A percentile compares a stretch with the other conserved stretches of the same genome.
Evolutionary conservation across 2,797 vertebrate genomes (phyloP).

Genomic region (Bradypodion pumilum): DNA sequence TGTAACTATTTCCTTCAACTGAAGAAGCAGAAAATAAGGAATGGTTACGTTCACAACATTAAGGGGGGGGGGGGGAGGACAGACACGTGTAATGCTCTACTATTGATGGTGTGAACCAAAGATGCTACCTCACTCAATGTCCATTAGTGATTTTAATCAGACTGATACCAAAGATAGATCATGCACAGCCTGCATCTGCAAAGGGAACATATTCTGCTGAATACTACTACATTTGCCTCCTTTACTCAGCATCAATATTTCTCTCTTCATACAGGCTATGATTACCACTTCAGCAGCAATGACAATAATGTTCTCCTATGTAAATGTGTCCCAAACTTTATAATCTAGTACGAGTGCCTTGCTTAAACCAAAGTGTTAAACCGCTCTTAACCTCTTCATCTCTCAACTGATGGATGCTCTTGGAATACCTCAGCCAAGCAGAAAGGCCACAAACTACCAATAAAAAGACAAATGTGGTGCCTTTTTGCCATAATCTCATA

Average conservation of each 20-base stretch:
- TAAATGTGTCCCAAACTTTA: slow-evolving; percentile 91
- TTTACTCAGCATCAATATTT: slow-evolving; percentile 77
- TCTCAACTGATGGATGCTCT: slow-evolving; percentile 87
- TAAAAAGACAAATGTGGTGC: slow-evolving; percentile 90
- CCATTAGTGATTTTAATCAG: slow-evolving; percentile 99
- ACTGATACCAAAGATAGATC: slow-evolving; percentile 96
- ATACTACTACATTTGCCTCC: slow-evolving; percentile 65
- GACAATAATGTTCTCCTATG: slow-evolving; percentile 80
- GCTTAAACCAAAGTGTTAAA: slow-evolving; percentile 99
- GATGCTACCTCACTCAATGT: slow-evolving; percentile 99
- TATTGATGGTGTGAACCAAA: slow-evolving; percentile 99
- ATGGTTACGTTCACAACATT: slow-evolving; percentile 85
- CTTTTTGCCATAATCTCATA: slow-evolving; percentile 97
- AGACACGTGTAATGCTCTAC: slow-evolving; percentile 87
- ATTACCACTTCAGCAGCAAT: slow-evolving; percentile 59
- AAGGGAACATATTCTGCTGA: slow-evolving; percentile 83
- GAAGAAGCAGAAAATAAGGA: slow-evolving; percentile 84
- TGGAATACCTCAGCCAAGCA: slow-evolving; percentile 99
- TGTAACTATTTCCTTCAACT: slow-evolving; percentile 85
- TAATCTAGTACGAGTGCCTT: slow-evolving; percentile 99
- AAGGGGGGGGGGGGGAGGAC: slow-evolving; percentile 63
- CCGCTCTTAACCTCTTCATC: slow-evolving; percentile 95
- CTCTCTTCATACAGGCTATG: slow-evolving; percentile 70
- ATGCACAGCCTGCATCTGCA: slow-evolving; percentile 92
- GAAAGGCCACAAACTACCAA: slow-evolving; percentile 94